Evolutionary conservation across 1,140 invertebrate genomes (phyloP), one percentile per base, ranked within the genome.

Genomic region (Asbolus verrucosus): DNA sequence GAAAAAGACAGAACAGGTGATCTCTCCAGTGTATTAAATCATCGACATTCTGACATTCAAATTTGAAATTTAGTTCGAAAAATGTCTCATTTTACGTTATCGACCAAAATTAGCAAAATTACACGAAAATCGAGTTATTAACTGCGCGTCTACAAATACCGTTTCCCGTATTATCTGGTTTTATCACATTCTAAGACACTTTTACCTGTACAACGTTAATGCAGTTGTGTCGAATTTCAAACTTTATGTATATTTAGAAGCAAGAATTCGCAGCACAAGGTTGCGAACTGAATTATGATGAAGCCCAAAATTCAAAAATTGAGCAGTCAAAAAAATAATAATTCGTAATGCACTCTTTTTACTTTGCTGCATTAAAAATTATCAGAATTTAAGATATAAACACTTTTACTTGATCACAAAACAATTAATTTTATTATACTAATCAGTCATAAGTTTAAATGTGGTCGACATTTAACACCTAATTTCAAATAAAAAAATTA

Each of bases 201-300:
- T n/a, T 54, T 21, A 54, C 46, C 46, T 54, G 46, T 54, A 11
- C n/a, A n/a, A n/a, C n/a, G 19, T 54, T 54, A 27, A 54, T 54
- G 46, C 46, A 54, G 46, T 54, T 54, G 46, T 54, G 46, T 27
- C 46, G 46, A 54, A 54, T 54, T 54, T 21, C 46, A 13, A n/a
- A n/a, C 18, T 54, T 54, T 27, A 11, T 54, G 24, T 54, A 54
- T 54, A 54, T 54, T 54, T 54, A 54, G 46, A 54, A 27, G 11
- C 46, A 54, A 21, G 46, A 54, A 54, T 54, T 54, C 21, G 19
- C 46, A 14, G 24, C 46, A n/a, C 46, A 54, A 54, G 46, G 46
- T 3, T 54, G 19, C 19, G 6, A 54, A 54, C 11, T 54, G 21
- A 54, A 54, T 54, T 54, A 54, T 14, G 8, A 27, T 27, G 6